Evolutionary conservation across 1,140 invertebrate genomes (phyloP).

Genomic region (Lucilia sericata): DNA sequence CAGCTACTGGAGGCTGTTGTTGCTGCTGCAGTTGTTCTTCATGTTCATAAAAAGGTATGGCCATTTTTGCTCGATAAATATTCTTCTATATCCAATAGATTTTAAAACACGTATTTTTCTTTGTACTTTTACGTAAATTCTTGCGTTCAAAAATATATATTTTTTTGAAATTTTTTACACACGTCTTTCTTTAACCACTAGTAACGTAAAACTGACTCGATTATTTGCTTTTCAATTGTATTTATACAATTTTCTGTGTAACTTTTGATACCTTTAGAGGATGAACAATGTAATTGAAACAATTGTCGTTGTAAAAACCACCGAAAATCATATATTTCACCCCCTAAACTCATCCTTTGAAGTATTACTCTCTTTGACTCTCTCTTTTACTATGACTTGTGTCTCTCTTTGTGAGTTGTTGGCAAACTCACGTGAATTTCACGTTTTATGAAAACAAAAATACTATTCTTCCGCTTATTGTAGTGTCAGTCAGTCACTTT

Average conservation of each 20-base stretch:
- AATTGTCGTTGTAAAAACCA: conserved; percentile 38
- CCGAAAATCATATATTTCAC: not conserved
- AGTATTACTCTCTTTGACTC: not conserved
- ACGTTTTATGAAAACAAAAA: conserved; percentile 34
- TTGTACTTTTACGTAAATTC: conserved; percentile 26
- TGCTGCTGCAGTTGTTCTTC: not conserved
- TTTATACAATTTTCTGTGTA: conserved; percentile 33
- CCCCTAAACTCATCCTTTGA: conserved; percentile 14
- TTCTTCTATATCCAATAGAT: not conserved
- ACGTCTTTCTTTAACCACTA: not conserved
- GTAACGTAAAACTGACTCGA: conserved; percentile 14
- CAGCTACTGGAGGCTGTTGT: not conserved
- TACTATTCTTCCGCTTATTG: conserved; percentile 24
- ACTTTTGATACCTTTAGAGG: not conserved
- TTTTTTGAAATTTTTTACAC: not conserved
- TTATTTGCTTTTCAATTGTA: not conserved
- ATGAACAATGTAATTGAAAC: conserved; percentile 41
- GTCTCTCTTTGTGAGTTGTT: not conserved
- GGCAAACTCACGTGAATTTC: conserved; percentile 32
- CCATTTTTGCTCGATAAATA: conserved; percentile 51
- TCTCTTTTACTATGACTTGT: not conserved
- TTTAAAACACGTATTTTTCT: not conserved
- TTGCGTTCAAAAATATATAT: not conserved
- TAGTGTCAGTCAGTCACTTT: not conserved
- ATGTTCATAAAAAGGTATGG: conserved; percentile 61